These are phyloP conservation scores for Zygogramma bicolorata DNA, from an alignment of 2,888 invertebrate species.

Conservation along the genomic window DNA sequence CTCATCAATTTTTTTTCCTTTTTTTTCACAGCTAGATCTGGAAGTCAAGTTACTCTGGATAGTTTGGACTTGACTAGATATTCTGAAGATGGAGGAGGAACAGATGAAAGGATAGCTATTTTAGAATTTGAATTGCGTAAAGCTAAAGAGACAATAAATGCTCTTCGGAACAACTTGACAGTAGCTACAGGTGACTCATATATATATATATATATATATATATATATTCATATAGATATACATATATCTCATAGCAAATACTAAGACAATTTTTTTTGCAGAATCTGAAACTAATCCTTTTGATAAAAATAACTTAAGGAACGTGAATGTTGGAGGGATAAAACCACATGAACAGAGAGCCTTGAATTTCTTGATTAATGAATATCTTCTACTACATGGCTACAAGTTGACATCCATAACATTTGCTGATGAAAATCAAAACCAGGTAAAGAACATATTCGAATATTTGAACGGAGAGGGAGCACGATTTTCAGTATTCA, in stretches of 20 bases:
- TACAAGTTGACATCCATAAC: conserved; percentile 91
- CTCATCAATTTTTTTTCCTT: too few relatives aligned
- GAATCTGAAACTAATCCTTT: conserved; percentile 70
- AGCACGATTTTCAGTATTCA: too few relatives aligned
- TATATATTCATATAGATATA: too few relatives aligned
- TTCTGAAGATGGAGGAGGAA: conserved; percentile 89
- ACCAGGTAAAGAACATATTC: conserved; percentile 73
- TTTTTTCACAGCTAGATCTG: conserved; percentile 75
- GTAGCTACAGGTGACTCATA: conserved; percentile 74
- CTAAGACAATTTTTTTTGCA: conserved; percentile 49
- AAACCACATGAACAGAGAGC: conserved; percentile 87
- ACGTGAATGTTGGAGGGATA: conserved; percentile 68
- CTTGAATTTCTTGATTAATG: conserved; percentile 88
- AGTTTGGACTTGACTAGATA: conserved; percentile 87
- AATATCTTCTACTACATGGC: conserved; percentile 82
- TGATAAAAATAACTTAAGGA: conserved; percentile 66
- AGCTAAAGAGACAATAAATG: conserved; percentile 87
- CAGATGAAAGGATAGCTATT: conserved; percentile 84
- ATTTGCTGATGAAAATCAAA: conserved; percentile 91
- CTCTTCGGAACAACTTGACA: conserved; percentile 84
- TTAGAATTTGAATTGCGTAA: conserved; percentile 90
- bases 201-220: not conserved
- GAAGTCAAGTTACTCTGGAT: conserved; percentile 88
- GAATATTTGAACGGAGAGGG: too few relatives aligned
- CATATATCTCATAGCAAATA: not conserved